Base-by-base conservation (phyloP, 2,888 invertebrate genomes). In the Cryptophagus acutangulus region DNA sequence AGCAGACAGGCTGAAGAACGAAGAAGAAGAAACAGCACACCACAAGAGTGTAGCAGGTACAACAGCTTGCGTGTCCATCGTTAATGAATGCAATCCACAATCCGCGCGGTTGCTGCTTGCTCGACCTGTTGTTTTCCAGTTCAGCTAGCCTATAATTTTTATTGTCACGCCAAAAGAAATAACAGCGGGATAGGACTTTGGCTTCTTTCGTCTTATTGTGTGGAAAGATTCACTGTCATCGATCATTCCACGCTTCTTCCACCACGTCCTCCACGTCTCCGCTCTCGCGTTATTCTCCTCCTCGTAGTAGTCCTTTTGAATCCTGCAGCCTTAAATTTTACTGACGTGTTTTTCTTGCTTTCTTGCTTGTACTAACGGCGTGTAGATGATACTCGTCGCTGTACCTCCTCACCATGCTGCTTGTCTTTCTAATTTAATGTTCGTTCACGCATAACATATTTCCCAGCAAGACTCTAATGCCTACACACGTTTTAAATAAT, bases 71-170 rank as follows among this genome's bases (percentile, higher is more conserved):
- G 74, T 72, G 74, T 70, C 70, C 66, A 52, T 54, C 62, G 71
- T 70, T 74, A 75, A 74, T 74, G 74, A 75, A 75, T 74, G 74
- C 75, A 73, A 74, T 71, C 72, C 73, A 73, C 73, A 72, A 74
- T 72, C 72, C 69, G 56, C 57, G 57, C 54, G 42, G 55, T 55
- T 55, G 60, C 61, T 58, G 65, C 62, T 61, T 59, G 64, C 63
- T 63, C 63, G 71, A 72, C 74, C 74, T 72, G 74, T 74, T 74
- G 74, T 75, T 74, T 74, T 74, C 74, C 73, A 74, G 72, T 72
- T 71, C 72, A 73, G 72, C 73, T 73, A 73, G 74, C 71, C 74
- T 74, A 74, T 75, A 74, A 75, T 74, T 75, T 74, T 75, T 75
- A 74, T 75, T 75, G 75, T 75, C 74, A 74, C 74, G 73, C 70